These are phyloP conservation scores for Danio rerio DNA, from an alignment of 2,113 vertebrate species.

Conservation along the genomic window GRCz12tu NC_133196.1:43639501-43640000, in stretches of 20 bases:
- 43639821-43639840: constrained; percentile 88
- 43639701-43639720: not conserved
- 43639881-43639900: constrained; percentile 81
- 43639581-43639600: constrained; percentile 80
- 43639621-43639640: constrained; percentile 69
- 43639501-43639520: no score
- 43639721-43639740: not conserved
- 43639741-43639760: not conserved
- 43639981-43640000: constrained; percentile 93
- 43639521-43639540: no score
- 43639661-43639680: constrained; percentile 90
- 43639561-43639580: constrained; percentile 72
- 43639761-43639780: not conserved
- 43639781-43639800: no score
- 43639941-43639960: constrained; percentile 62
- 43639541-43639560: constrained; percentile 62
- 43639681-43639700: constrained; percentile 87
- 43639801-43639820: no score
- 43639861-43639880: constrained; percentile 83
- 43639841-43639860: constrained; percentile 89
- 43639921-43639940: constrained; percentile 39
- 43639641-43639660: constrained; percentile 86
- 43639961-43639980: constrained; percentile 70
- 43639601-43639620: constrained; percentile 75
- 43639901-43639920: constrained; percentile 45